These are phyloP conservation scores for Arrhamphus sclerolepis DNA, from an alignment of 2,797 vertebrate species.

Conservation along the genomic window DNA sequence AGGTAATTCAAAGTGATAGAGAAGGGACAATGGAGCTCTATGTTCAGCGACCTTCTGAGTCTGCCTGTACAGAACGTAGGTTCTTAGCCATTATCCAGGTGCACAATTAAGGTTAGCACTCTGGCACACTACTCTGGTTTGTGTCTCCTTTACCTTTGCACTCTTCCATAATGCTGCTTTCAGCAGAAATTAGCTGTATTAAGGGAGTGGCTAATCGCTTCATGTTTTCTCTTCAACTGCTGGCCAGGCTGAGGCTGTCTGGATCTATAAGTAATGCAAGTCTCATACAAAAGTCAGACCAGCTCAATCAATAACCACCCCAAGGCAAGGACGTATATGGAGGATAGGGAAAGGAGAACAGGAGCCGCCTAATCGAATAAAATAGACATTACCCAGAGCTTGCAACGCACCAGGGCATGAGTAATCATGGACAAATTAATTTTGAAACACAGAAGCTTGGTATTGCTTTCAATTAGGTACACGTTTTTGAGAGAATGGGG, in stretches of 20 bases:
- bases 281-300: slow-evolving; percentile 72
- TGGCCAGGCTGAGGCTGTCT: slow-evolving; percentile 36
- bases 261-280: slow-evolving; percentile 67
- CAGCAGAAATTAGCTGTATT: slow-evolving; percentile 66
- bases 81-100: slow-evolving; percentile 46
- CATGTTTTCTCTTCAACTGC: slow-evolving; percentile 53
- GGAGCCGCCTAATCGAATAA: slow-evolving; percentile 88
- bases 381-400: slow-evolving; percentile 81
- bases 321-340: slow-evolving; percentile 73
- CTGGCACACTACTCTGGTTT: slow-evolving; percentile 24
- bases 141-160: slow-evolving; percentile 35
- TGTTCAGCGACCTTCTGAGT: background rate
- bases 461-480: slow-evolving; percentile 94
- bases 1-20: no score
- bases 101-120: slow-evolving; percentile 51
- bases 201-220: slow-evolving; percentile 69
- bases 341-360: slow-evolving; percentile 64
- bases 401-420: slow-evolving; percentile 82
- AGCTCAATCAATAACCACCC: slow-evolving; percentile 84
- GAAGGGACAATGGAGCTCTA: no score
- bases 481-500: slow-evolving; percentile 70
- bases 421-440: slow-evolving; percentile 91
- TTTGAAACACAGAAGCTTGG: slow-evolving; percentile 86
- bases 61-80: slow-evolving; percentile 31
- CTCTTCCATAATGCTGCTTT: slow-evolving; percentile 46